Evolutionary conservation across 64 coral and sea anemone genomes (phyloP).

Genomic region (Montipora sp.): DNA sequence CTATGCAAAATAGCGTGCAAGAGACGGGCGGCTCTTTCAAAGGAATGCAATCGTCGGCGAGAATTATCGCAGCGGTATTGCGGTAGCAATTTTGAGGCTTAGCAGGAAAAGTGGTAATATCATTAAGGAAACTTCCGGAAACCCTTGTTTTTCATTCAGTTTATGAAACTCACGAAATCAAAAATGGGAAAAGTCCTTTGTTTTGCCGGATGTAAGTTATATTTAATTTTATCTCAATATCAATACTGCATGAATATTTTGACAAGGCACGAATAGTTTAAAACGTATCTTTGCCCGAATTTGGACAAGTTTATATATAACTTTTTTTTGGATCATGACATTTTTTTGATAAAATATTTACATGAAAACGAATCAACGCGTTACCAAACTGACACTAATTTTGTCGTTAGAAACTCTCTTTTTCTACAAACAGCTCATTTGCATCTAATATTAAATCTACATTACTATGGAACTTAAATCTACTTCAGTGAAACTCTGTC

Average conservation of each 20-base stretch:
- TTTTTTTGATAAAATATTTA: constrained; percentile 36
- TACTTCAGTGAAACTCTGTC: neutral
- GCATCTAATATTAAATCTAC: no score
- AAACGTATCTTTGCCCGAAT: neutral
- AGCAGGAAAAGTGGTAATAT: neutral
- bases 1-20: neutral
- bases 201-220: neutral
- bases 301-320: constrained; percentile 1
- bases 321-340: neutral
- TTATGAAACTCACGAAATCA: constrained; percentile 18
- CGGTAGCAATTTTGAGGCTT: neutral
- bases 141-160: neutral
- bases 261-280: neutral
- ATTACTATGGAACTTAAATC: neutral
- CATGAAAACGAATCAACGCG: constrained; percentile 12
- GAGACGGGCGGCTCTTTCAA: neutral
- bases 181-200: neutral
- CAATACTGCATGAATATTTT: neutral
- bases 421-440: neutral
- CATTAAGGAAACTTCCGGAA: constrained; percentile 20
- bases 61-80: constrained; percentile 3
- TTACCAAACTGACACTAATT: neutral
- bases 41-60: neutral
- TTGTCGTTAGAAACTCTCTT: neutral
- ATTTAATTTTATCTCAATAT: neutral